phyloP scores from a whole-genome alignment of 2,113 vertebrate genomes.

The human region DNA sequence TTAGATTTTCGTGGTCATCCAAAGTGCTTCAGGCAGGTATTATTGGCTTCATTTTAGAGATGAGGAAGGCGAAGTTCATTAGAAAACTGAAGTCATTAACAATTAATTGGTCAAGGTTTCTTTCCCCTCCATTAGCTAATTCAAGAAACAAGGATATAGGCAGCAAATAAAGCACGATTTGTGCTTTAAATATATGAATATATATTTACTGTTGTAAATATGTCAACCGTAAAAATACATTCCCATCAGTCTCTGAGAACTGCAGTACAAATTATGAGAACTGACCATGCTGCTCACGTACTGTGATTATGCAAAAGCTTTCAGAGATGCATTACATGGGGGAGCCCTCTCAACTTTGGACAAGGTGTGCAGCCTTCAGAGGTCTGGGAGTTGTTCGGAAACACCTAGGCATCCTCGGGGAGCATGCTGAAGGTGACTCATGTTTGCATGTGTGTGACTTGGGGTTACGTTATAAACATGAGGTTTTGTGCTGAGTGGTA shows the following conservation, averaged over 20 bases:
- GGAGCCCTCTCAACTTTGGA: not conserved
- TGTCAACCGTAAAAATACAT: not conserved
- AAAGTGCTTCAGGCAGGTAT: not conserved
- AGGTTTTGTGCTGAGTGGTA: not conserved
- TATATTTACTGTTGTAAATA: not conserved
- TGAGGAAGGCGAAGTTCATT: not conserved
- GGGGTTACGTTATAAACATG: not conserved
- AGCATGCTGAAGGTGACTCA: not conserved
- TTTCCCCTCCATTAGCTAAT: not conserved
- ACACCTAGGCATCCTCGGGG: not conserved
- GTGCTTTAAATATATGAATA: not conserved
- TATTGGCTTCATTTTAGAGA: not conserved
- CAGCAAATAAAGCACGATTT: not conserved
- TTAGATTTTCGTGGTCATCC: not conserved
- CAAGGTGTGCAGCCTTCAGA: not conserved
- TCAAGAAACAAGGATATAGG: not conserved
- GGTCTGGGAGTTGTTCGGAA: not conserved
- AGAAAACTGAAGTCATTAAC: not conserved
- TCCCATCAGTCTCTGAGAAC: slow-evolving; percentile 6
- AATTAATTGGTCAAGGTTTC: not conserved
- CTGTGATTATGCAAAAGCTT: not conserved
- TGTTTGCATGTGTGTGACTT: not conserved
- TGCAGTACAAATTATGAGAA: not conserved
- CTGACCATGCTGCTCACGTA: not conserved
- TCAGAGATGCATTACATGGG: not conserved